phyloP scores from a whole-genome alignment of 2,888 invertebrate genomes.

The Terebella lapidaria region DNA sequence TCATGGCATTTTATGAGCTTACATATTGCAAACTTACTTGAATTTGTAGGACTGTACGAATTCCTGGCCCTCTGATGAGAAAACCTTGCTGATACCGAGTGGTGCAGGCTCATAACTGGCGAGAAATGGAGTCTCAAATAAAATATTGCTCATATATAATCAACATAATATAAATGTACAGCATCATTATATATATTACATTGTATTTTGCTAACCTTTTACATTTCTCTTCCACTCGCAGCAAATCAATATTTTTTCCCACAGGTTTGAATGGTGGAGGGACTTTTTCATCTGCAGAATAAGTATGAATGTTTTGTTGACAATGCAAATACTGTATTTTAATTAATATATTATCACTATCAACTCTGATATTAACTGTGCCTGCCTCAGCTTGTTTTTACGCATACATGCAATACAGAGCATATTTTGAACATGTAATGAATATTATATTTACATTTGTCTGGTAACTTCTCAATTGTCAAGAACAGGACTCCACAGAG shows the following conservation, averaged over 20 bases:
- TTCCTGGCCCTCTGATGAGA: no score
- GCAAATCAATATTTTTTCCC: constrained; percentile 33
- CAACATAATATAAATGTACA: no score
- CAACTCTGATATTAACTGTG: background rate
- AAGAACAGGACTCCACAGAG: constrained; percentile 71
- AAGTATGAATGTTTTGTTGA: background rate
- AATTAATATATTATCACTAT: background rate
- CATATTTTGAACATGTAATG: background rate
- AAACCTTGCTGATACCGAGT: no score
- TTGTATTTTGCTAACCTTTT: background rate
- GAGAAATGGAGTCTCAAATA: no score
- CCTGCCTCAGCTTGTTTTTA: background rate
- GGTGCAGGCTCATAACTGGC: no score
- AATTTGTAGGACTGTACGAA: no score
- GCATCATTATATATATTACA: no score
- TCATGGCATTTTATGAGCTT: no score
- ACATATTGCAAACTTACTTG: no score
- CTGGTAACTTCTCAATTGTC: constrained; percentile 49
- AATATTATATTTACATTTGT: constrained; percentile 11
- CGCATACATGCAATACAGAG: no score
- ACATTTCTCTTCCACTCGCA: constrained; percentile 24
- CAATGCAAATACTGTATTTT: background rate
- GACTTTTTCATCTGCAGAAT: constrained; percentile 34
- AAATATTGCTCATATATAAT: no score
- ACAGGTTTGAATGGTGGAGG: constrained; percentile 44